Base-by-base conservation (phyloP, 2,113 vertebrate species). In the Peromyscus leucopus region DNA sequence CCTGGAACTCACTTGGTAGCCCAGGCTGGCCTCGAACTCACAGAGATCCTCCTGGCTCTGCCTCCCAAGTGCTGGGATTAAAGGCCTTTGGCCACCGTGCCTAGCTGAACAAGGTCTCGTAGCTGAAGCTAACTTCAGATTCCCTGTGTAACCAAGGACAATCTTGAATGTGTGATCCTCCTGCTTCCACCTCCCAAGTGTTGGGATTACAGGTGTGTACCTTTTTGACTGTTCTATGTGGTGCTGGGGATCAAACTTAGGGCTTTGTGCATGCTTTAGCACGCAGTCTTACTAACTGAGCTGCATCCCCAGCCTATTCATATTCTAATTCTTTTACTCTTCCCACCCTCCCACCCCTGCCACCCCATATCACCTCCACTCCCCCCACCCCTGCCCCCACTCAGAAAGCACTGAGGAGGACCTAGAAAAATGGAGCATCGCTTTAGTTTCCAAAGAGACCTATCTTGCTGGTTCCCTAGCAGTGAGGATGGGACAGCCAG, bases 381-480 rank as follows among this genome's bases (percentile, higher is more conserved):
- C 46, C 36, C 12, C 46, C 16, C 42, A 16, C 7, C 17, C 71
- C 36, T 39, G 71, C 26, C 36, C n/a, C 71, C 36, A 39, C 36
- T 48, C 85, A 93, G 72, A 87, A 80, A 82, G 48, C 74, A 76
- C 42, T 82, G 51, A 33, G 71, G 59, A 93, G n/a, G 65, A 80
- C 57, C 87, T 78, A 46, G 80, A 88, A 94, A 90, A 95, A 96
- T n/a, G 51, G 39, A 95, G 72, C 61, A 2, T 39, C 48, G 78
- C 12, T 91, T 87, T 90, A 63, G 90, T 86, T 93, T 90, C 67
- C 93, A 88, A 72, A 96, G 59, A 90, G 13, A 51, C 33, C 89
- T 11, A 21, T 94, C 24, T 28, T 26, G 31, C 57, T 86, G 15
- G n/a, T 79, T n/a, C 72, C 75, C 36, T 21, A 24, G 59, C 22